Percentiles rank a stretch among this genome's conserved stretches.
phyloP scores from a whole-genome alignment of 2,113 vertebrate species.

The Hippocampus comes region DNA sequence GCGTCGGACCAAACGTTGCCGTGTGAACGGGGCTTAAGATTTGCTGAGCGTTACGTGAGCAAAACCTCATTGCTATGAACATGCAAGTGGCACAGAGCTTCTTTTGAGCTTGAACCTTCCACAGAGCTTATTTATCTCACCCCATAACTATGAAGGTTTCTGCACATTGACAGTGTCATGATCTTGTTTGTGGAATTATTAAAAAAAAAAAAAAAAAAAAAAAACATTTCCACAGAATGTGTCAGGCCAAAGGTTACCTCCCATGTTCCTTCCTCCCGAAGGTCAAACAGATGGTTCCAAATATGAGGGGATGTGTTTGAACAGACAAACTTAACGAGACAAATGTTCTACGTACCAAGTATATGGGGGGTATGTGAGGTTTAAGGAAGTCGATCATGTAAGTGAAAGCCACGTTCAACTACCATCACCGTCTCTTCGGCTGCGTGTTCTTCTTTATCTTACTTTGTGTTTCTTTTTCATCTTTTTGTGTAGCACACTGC shows the following conservation, averaged over 20 bases:
- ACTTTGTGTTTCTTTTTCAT: no score
- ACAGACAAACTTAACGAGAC: no score
- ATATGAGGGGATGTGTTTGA: background rate
- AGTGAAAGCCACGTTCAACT: background rate
- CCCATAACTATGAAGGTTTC: constrained; percentile 28
- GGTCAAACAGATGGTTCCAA: constrained; percentile 23
- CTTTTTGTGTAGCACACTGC: no score
- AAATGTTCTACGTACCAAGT: no score
- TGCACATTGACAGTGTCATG: constrained; percentile 36
- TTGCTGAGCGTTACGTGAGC: constrained; percentile 43
- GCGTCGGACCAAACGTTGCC: no score
- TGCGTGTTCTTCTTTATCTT: no score
- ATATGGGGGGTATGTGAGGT: no score
- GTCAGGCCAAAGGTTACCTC: constrained; percentile 15
- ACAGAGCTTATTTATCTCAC: constrained; percentile 22
- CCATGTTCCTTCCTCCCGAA: constrained; percentile 19
- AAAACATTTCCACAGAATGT: constrained; percentile 28
- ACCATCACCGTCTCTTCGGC: background rate
- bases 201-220: constrained; percentile 33
- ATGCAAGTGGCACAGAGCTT: constrained; percentile 58
- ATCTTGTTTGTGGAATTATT: constrained; percentile 41
- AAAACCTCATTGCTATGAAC: constrained; percentile 48
- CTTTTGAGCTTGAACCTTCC: constrained; percentile 66
- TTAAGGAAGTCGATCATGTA: no score
- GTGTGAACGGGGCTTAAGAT: no score